Conservation (phyloP, 2,113 vertebrate species). For the Myanophis thanlyinensis region DNA sequence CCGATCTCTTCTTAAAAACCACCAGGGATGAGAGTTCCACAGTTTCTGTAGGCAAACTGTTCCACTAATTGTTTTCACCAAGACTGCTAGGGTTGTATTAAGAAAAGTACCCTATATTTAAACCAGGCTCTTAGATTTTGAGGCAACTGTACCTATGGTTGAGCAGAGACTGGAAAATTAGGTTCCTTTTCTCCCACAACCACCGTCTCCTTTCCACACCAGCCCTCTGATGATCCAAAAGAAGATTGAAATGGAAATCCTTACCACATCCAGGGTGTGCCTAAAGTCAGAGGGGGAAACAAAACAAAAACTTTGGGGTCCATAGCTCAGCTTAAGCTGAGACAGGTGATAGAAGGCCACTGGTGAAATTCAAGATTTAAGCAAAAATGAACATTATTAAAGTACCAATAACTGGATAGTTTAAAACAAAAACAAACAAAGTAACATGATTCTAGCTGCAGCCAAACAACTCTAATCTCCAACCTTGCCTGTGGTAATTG, state of each 20-base stretch:
- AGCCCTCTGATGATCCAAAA: neutral
- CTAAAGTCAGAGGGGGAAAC: neutral
- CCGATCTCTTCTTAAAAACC: neutral
- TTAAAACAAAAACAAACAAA: neutral
- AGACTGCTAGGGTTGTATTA: neutral
- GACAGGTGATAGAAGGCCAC: neutral
- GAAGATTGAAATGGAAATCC: neutral
- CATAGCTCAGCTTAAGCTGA: neutral
- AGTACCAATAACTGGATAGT: neutral
- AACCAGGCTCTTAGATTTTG: neutral
- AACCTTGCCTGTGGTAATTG: neutral
- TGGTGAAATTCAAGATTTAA: neutral
- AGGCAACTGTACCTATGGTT: neutral
- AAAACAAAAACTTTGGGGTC: neutral
- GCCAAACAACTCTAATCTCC: neutral
- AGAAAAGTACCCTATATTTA: neutral
- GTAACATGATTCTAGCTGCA: neutral
- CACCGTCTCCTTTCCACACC: neutral
- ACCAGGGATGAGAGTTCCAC: neutral
- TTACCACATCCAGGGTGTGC: neutral
- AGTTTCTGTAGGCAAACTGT: neutral
- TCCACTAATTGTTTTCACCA: neutral
- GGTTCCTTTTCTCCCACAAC: neutral
- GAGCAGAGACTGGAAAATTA: neutral
- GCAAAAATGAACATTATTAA: neutral